phyloP scores from a whole-genome alignment of 2,888 invertebrate species.

The Mechanitis messenoides region DNA sequence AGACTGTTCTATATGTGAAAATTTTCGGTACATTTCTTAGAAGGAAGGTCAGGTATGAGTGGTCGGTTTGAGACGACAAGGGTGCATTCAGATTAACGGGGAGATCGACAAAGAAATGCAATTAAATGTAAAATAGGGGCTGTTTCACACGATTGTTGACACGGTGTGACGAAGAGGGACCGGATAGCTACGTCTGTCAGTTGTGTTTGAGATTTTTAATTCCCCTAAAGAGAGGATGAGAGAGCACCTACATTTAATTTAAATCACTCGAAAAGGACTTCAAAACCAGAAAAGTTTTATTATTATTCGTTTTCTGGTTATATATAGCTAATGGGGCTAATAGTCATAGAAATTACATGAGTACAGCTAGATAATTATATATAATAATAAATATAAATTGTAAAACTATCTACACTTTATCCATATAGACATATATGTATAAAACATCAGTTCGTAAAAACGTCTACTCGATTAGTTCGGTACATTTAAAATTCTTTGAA shows the following conservation, averaged over 20 bases:
- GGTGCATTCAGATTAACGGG: constrained; percentile 72
- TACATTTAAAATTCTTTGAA: constrained; percentile 6
- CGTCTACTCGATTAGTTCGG: no score
- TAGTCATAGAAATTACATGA: no score
- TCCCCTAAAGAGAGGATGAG: constrained; percentile 12
- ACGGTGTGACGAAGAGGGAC: constrained; percentile 64
- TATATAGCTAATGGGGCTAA: no score
- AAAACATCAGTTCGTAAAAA: no score
- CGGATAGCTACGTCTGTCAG: constrained; percentile 48
- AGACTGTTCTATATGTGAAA: constrained; percentile 3
- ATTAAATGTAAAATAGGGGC: constrained; percentile 76
- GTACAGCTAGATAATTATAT: no score
- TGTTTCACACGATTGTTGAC: constrained; percentile 72
- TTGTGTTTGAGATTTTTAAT: constrained; percentile 37
- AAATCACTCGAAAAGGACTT: neutral
- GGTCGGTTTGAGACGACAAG: constrained; percentile 50
- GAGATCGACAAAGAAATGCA: constrained; percentile 75
- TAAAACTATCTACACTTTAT: no score
- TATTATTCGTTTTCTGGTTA: no score
- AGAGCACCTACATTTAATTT: constrained; percentile 1
- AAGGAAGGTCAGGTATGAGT: constrained; percentile 35
- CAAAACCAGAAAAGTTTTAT: no score
- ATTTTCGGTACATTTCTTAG: constrained; percentile 19
- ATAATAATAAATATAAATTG: no score
- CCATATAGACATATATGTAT: no score